A percentile compares a stretch with the other conserved stretches of the same genome.
These are phyloP conservation scores for Plusia festucae DNA, from an alignment of 2,888 invertebrate species.

Conservation along the genomic window DNA sequence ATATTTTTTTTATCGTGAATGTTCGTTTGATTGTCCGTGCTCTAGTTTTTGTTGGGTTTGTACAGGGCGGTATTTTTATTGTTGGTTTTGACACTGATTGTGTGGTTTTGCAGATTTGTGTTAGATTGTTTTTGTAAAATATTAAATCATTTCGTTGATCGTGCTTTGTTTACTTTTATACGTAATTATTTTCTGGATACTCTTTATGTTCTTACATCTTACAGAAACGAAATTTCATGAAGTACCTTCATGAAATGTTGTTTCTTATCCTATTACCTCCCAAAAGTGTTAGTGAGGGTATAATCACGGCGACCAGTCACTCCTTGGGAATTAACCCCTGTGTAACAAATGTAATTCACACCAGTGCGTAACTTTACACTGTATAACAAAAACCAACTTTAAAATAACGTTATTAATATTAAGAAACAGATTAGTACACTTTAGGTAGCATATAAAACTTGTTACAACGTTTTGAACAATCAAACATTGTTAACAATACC, in stretches of 20 bases:
- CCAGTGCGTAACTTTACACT: background rate
- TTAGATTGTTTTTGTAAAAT: background rate
- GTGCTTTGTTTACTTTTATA: background rate
- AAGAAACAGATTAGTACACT: background rate
- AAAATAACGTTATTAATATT: background rate
- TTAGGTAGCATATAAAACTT: background rate
- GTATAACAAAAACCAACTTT: background rate
- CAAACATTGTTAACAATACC: conserved; percentile 23
- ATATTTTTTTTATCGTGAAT: conserved; percentile 59
- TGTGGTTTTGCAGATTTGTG: background rate
- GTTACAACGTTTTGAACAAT: conserved; percentile 7
- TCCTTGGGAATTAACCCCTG: too few relatives aligned
- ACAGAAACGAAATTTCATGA: too few relatives aligned
- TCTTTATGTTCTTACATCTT: too few relatives aligned
- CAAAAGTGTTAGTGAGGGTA: too few relatives aligned
- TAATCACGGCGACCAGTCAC: too few relatives aligned
- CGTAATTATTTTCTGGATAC: too few relatives aligned
- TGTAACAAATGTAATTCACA: too few relatives aligned
- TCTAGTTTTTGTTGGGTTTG: conserved; percentile 44
- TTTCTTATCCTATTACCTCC: too few relatives aligned
- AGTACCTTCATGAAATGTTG: too few relatives aligned
- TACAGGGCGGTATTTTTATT: conserved; percentile 33
- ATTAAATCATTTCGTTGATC: background rate
- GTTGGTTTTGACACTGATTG: background rate
- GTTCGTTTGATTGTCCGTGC: conserved; percentile 58